These are phyloP conservation scores for Megathymus violae DNA, from an alignment of 1,140 invertebrate species.

Conservation along the genomic window DNA sequence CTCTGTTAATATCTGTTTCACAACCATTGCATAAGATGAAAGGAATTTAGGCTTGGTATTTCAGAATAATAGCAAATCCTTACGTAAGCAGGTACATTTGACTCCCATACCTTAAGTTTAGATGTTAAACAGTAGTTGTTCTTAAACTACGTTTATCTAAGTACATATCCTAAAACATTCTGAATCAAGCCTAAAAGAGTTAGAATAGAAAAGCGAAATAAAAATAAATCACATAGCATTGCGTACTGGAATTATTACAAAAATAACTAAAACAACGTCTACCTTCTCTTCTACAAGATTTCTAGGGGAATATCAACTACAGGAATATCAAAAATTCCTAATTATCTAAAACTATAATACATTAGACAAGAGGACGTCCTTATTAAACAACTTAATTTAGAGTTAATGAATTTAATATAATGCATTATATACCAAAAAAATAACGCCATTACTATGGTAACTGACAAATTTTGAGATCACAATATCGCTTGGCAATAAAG, in stretches of 20 bases:
- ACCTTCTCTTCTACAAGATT: slow-evolving; percentile 9
- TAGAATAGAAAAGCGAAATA: neutral
- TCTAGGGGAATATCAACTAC: slow-evolving; percentile 16
- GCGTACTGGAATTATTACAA: neutral
- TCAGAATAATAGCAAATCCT: no score
- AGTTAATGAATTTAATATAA: neutral
- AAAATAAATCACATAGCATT: neutral
- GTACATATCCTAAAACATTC: neutral
- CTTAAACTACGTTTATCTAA: neutral
- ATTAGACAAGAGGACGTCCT: slow-evolving; percentile 12
- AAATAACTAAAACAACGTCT: slow-evolving; percentile 21
- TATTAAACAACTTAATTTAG: neutral
- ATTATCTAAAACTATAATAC: slow-evolving; percentile 5
- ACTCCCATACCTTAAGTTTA: neutral
- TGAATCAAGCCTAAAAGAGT: no score
- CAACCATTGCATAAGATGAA: slow-evolving; percentile 53
- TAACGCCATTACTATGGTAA: slow-evolving; percentile 7
- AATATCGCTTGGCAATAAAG: slow-evolving; percentile 79
- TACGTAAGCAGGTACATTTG: neutral
- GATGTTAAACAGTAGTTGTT: no score
- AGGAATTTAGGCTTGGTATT: no score
- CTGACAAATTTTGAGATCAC: slow-evolving; percentile 61
- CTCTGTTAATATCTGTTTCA: slow-evolving; percentile 30
- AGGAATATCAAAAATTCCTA: slow-evolving; percentile 16
- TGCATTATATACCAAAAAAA: slow-evolving; percentile 19